These are phyloP conservation scores for Orgyia antiqua DNA, from an alignment of 2,888 invertebrate genomes.

Conservation along the genomic window DNA sequence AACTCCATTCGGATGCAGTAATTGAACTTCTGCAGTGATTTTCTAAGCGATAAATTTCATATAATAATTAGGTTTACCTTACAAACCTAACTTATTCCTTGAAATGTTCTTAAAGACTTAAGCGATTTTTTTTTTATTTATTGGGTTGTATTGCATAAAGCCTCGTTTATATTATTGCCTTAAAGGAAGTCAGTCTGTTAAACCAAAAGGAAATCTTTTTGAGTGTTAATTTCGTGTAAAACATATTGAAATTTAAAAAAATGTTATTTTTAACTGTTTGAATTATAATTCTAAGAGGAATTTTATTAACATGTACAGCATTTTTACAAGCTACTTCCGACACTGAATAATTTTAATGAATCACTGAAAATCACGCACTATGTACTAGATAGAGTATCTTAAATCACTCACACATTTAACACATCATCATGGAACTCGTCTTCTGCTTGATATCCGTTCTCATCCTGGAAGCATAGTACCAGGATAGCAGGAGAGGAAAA, in stretches of 20 bases:
- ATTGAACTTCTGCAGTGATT: constrained; percentile 28
- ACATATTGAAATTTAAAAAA: too few species aligned
- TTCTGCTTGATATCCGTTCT: constrained; percentile 58
- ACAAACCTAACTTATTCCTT: too few species aligned
- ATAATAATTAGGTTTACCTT: too few species aligned
- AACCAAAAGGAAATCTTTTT: too few species aligned
- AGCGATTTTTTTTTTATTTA: too few species aligned
- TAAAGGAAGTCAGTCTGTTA: too few species aligned
- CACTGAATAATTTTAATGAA: constrained; percentile 17
- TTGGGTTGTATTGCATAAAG: too few species aligned
- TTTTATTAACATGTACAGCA: constrained; percentile 15
- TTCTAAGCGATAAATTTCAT: constrained; percentile 21
- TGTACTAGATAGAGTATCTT: constrained; percentile 23
- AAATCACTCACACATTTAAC: constrained; percentile 63
- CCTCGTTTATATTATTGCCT: too few species aligned
- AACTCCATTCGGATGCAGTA: constrained; percentile 27
- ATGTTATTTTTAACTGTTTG: too few species aligned
- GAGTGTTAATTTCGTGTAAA: too few species aligned
- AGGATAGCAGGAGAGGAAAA: constrained; percentile 49
- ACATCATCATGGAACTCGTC: constrained; percentile 60
- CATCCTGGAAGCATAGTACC: constrained; percentile 52
- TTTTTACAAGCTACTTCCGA: constrained; percentile 25
- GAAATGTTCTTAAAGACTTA: too few species aligned
- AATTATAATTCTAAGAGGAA: too few species aligned
- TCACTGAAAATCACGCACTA: constrained; percentile 22